Evolutionary conservation across 2,113 vertebrate species (phyloP).

Genomic region (Charina bottae): DNA sequence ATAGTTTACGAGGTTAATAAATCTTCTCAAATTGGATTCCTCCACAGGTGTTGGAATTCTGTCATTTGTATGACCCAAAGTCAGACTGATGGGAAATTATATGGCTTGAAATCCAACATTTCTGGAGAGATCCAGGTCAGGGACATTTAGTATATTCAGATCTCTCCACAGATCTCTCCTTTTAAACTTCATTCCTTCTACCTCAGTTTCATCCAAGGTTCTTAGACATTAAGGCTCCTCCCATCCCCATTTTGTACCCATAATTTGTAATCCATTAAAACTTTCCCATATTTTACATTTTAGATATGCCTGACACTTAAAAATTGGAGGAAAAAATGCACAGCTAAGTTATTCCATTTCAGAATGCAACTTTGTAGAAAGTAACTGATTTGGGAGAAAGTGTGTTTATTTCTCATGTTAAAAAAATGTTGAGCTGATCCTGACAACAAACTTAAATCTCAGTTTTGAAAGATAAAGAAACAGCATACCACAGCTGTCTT

Average conservation of each 20-base stretch:
- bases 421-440: conserved; percentile 43
- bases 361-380: not conserved
- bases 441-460: conserved; percentile 49
- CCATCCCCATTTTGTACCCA: not conserved
- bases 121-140: not conserved
- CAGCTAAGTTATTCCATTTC: not conserved
- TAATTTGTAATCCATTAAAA: not conserved
- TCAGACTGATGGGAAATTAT: not conserved
- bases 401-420: conserved; percentile 38
- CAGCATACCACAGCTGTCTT: conserved; percentile 50
- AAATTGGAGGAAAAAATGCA: not conserved
- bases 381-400: not conserved
- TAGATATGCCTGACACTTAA: not conserved
- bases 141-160: not conserved
- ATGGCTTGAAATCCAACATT: not conserved
- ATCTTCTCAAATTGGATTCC: not conserved
- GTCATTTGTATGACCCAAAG: not conserved
- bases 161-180: not conserved
- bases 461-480: conserved; percentile 55
- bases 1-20: not conserved
- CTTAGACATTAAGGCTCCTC: not conserved
- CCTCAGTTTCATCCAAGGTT: not conserved
- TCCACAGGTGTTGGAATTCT: not conserved
- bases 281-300: not conserved
- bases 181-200: not conserved